Base-by-base conservation (phyloP, 2,113 vertebrate genomes). In the cattle (Bos taurus) region DNA sequence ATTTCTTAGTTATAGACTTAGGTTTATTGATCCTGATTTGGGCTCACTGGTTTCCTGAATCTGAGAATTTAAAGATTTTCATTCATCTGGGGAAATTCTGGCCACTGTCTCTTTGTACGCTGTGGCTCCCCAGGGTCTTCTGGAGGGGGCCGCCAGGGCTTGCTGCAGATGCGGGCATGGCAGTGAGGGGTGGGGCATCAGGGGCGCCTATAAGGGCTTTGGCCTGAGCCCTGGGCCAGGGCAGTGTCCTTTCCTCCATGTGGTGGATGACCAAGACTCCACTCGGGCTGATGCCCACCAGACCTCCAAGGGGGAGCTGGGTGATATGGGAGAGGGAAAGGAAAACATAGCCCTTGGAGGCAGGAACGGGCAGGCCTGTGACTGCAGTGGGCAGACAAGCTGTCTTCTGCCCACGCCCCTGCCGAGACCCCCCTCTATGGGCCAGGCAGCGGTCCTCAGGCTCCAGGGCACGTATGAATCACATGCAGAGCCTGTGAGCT, bases 381-480 rank as follows among this genome's bases (percentile, higher is more conserved):
- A 77, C 36, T 10, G 8, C 6, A 3, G 17, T 4, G 87, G 48
- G 78, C 52, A 82, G 30, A 36, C 0, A 2, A 36, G 60, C 50
- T 6, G 3, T 25, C 40, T 26, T 48, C 56, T 30, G 48, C 21
- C 77, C n/a, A 2, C 0, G 33, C 0, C 4, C 54, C n/a, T 28
- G 11, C 43, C 7, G 3, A 4, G 1, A 13, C 21, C 25, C 11
- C 64, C 64, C 33, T 40, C 48, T 12, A 2, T 0, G 23, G 23
- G 12, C 30, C 28, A 54, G 60, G 82, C 26, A 4, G 77, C 0
- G 0, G 36, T 33, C 23, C 14, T 60, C 83, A n/a, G 8, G 9
- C 25, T 48, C 17, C 48, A 77, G 77, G 0, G 46, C 6, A 6
- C 0, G 0, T 2, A 6, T 0, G 5, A 30, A 26, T 6, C 54